Conservation (phyloP, 2,797 vertebrate genomes). For the Onychomys arenicola region DNA sequence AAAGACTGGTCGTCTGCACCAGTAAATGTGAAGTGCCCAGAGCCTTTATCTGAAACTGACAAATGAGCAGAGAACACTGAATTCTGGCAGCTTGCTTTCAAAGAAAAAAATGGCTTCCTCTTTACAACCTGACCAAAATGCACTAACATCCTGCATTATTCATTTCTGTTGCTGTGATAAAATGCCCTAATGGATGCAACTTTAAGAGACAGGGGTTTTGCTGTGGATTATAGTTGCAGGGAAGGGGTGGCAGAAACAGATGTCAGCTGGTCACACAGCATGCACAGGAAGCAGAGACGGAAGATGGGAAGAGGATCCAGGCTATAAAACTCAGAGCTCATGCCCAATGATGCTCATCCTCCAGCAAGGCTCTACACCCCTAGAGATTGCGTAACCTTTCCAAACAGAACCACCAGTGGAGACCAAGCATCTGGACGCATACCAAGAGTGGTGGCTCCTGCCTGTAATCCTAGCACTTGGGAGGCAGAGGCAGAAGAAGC, state of each 20-base stretch:
- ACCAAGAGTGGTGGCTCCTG: too few species aligned
- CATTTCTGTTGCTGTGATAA: neutral
- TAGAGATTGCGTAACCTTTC: neutral
- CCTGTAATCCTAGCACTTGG: neutral
- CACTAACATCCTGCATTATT: neutral
- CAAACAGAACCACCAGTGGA: neutral
- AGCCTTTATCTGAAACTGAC: neutral
- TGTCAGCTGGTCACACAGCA: neutral
- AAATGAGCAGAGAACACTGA: neutral
- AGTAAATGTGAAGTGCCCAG: neutral
- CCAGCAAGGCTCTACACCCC: neutral
- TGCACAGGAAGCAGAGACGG: neutral
- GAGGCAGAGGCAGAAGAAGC: too few species aligned
- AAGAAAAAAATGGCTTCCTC: neutral
- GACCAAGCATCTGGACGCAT: too few species aligned
- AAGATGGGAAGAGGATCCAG: neutral
- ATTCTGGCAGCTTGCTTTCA: slow-evolving; percentile 24
- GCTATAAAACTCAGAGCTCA: neutral
- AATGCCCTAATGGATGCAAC: neutral
- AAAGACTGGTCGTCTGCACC: neutral
- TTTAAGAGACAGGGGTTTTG: neutral
- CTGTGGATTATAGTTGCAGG: neutral
- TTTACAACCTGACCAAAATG: neutral
- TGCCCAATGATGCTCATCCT: neutral
- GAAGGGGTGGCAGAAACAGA: neutral